phyloP scores from a whole-genome alignment of 2,113 vertebrate genomes.

The Ellobius talpinus region DNA sequence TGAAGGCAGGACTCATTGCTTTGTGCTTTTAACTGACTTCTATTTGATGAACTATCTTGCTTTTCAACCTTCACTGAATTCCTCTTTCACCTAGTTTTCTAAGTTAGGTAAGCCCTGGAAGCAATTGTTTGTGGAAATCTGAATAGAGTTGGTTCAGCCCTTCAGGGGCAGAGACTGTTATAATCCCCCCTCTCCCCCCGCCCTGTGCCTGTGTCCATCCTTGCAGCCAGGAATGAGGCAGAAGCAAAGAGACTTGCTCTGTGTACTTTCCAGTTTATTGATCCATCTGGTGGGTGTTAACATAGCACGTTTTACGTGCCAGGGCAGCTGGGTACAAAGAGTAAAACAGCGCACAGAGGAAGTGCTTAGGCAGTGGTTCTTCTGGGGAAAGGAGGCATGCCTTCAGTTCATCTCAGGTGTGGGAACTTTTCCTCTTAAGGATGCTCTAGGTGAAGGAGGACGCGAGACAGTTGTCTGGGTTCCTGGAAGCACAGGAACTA shows the following conservation, averaged over 20 bases:
- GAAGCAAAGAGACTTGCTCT: background rate
- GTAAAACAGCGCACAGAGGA: background rate
- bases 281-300: background rate
- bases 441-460: background rate
- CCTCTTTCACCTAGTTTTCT: background rate
- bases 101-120: background rate
- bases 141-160: background rate
- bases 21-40: background rate
- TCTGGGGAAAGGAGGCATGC: background rate
- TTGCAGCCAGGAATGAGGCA: background rate
- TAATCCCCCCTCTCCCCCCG: background rate
- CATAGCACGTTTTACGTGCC: background rate
- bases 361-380: background rate
- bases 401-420: background rate
- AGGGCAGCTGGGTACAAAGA: background rate
- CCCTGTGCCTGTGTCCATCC: background rate
- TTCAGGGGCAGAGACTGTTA: background rate
- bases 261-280: background rate
- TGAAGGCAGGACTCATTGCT: background rate
- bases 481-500: conserved; percentile 7
- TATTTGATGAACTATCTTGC: background rate
- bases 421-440: background rate
- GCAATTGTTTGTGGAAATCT: background rate
- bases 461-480: conserved; percentile 3
- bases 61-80: conserved; percentile 17